phyloP scores from a whole-genome alignment of 2,888 invertebrate genomes.

The Zonitis immaculata region DNA sequence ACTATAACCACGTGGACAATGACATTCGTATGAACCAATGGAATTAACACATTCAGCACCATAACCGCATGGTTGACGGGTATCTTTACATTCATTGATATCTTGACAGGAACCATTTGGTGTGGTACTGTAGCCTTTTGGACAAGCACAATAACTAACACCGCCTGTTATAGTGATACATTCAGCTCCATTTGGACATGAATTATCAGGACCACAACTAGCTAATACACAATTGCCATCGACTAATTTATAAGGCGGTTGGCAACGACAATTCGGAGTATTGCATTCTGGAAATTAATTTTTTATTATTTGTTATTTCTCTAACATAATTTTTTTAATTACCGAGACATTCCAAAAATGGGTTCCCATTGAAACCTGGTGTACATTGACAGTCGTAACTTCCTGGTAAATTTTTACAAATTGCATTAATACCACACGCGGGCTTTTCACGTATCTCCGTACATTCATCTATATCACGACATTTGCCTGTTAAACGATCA shows the following conservation, averaged over 20 bases:
- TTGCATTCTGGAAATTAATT: constrained; percentile 58
- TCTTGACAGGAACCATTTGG: constrained; percentile 79
- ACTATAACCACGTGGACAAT: constrained; percentile 75
- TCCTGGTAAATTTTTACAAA: constrained; percentile 89
- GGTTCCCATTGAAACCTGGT: constrained; percentile 82
- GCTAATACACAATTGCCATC: constrained; percentile 80
- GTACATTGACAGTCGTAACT: constrained; percentile 92
- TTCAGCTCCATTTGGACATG: constrained; percentile 82
- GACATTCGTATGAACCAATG: constrained; percentile 72
- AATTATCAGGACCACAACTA: constrained; percentile 74
- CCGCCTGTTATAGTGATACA: constrained; percentile 87
- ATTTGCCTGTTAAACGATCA: constrained; percentile 66
- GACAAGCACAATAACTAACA: constrained; percentile 90
- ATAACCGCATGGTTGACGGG: constrained; percentile 73
- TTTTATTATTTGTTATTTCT: not conserved
- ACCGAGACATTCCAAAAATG: constrained; percentile 78
- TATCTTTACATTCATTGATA: constrained; percentile 77
- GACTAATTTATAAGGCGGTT: constrained; percentile 79
- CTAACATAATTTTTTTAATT: constrained; percentile 11
- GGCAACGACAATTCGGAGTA: constrained; percentile 79
- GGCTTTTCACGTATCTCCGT: constrained; percentile 67
- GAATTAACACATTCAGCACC: constrained; percentile 83
- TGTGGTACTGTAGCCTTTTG: constrained; percentile 74
- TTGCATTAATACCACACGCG: constrained; percentile 82
- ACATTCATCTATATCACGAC: constrained; percentile 85